Evolutionary conservation across 53 echinoderm and acorn worm species (phyloP).

Genomic region (Antedon mediterranea): DNA sequence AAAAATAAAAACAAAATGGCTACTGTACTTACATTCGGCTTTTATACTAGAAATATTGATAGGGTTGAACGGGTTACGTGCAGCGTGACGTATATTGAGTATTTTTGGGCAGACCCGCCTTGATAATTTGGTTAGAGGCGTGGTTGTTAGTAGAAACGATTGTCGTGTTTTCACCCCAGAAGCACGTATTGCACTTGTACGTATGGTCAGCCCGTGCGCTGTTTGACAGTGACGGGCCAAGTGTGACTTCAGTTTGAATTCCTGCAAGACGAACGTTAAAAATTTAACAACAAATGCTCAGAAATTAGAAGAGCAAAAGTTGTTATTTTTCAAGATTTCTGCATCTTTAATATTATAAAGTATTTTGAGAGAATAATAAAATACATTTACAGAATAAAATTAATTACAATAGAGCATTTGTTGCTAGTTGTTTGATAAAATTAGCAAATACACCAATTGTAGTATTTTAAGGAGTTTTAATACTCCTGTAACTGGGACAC

Average conservation of each 20-base stretch:
- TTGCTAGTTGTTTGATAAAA: too few relatives aligned
- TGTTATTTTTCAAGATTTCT: neutral
- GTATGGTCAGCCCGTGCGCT: conserved; percentile 85
- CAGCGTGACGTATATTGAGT: conserved; percentile 69
- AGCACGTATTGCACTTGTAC: conserved; percentile 62
- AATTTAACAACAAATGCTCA: neutral
- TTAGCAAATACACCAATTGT: too few relatives aligned
- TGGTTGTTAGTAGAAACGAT: conserved; percentile 84
- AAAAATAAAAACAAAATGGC: too few relatives aligned
- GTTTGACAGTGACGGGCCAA: conserved; percentile 98
- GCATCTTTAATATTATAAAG: too few relatives aligned
- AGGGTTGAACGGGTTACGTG: conserved; percentile 77
- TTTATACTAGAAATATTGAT: conserved; percentile 82
- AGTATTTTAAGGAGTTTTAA: too few relatives aligned
- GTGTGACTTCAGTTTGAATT: conserved; percentile 94
- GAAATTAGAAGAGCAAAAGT: neutral
- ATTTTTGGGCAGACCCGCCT: conserved; percentile 55
- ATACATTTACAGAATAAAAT: too few relatives aligned
- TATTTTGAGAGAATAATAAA: too few relatives aligned
- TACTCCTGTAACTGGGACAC: too few relatives aligned
- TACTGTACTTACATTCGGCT: conserved; percentile 86
- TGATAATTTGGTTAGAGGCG: conserved; percentile 78
- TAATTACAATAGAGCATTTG: too few relatives aligned
- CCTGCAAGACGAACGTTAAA: conserved; percentile 20
- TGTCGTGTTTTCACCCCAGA: conserved; percentile 83